These are phyloP conservation scores for Donacobius atricapilla DNA, from an alignment of 2,113 vertebrate species.

Conservation along the genomic window DNA sequence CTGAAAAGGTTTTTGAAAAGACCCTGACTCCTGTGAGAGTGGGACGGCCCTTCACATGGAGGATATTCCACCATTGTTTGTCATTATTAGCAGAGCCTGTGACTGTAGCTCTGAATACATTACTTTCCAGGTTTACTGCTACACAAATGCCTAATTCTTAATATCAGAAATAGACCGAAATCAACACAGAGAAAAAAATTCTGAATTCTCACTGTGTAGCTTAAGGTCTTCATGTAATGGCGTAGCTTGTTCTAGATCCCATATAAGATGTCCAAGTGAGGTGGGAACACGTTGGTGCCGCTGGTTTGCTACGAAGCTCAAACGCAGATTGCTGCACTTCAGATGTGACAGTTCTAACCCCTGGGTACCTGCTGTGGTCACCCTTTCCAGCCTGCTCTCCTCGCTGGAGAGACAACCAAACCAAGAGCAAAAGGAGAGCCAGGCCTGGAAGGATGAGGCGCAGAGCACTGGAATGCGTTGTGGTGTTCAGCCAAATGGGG, in stretches of 20 bases:
- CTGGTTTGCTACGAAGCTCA: not conserved
- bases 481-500: not conserved
- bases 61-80: not conserved
- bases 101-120: not conserved
- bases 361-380: not conserved
- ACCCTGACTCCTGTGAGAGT: not conserved
- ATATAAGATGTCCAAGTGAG: not conserved
- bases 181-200: not conserved
- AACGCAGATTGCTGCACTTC: not conserved
- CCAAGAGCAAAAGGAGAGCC: not conserved
- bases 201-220: not conserved
- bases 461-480: not conserved
- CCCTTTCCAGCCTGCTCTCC: not conserved
- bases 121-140: not conserved
- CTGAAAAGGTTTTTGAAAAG: not conserved
- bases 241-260: not conserved
- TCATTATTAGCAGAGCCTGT: not conserved
- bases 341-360: fast-evolving
- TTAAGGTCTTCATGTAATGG: not conserved
- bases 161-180: not conserved
- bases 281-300: not conserved
- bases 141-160: not conserved
- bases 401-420: not conserved
- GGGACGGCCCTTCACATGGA: not conserved
- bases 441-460: not conserved